A percentile compares a stretch with the other conserved stretches of the same genome.
These are phyloP conservation scores for Adineta ricciae DNA, from an alignment of 2,888 invertebrate genomes.

Conservation along the genomic window DNA sequence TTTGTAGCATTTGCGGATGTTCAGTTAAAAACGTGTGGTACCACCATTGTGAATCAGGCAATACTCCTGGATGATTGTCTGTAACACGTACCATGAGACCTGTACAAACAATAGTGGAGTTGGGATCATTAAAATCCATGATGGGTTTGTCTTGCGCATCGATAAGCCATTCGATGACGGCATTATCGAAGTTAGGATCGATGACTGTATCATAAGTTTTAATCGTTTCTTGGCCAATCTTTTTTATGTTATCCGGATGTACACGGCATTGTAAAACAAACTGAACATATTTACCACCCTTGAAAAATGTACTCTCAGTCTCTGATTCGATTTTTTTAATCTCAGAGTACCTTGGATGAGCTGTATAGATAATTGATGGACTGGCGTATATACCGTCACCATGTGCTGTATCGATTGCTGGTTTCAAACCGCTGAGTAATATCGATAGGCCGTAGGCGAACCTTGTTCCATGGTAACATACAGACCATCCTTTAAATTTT, in stretches of 20 bases:
- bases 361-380: neutral
- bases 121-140: neutral
- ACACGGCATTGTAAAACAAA: neutral
- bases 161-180: neutral
- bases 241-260: neutral
- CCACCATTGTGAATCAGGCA: too few species aligned
- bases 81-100: too few species aligned
- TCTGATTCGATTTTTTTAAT: neutral
- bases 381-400: neutral
- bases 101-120: neutral
- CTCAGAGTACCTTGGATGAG: neutral
- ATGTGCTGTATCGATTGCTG: neutral
- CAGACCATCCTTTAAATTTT: neutral
- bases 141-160: neutral
- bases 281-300: neutral
- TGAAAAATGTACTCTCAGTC: neutral
- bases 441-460: neutral
- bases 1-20: too few species aligned
- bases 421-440: neutral
- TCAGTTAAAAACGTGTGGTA: too few species aligned
- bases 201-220: neutral
- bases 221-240: neutral
- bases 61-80: too few species aligned
- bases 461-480: neutral
- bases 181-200: neutral